These are phyloP conservation scores for Prochilodus magdalenae DNA, from an alignment of 2,113 vertebrate genomes.

Conservation along the genomic window DNA sequence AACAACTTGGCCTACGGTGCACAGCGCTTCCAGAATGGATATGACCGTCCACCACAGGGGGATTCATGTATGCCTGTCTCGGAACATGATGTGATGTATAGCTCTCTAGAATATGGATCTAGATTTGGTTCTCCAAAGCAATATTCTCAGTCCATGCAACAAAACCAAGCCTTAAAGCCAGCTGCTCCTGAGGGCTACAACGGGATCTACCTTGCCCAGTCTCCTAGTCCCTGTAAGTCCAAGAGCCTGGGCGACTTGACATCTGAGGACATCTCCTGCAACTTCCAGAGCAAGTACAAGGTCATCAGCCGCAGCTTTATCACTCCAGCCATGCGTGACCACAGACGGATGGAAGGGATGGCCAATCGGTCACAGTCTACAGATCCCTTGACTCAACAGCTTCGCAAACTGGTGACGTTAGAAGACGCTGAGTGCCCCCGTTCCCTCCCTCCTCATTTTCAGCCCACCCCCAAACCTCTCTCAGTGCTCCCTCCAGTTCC, in stretches of 20 bases:
- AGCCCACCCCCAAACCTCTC: constrained; percentile 30
- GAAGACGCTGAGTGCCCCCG: constrained; percentile 81
- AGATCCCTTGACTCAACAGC: constrained; percentile 89
- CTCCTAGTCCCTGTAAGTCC: constrained; percentile 87
- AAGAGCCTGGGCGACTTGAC: constrained; percentile 97
- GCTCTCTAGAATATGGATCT: constrained; percentile 53
- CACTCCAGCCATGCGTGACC: constrained; percentile 79
- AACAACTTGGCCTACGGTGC: not conserved
- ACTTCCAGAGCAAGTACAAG: constrained; percentile 96
- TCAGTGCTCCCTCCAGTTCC: constrained; percentile 35
- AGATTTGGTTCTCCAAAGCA: constrained; percentile 47
- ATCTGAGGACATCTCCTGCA: constrained; percentile 95
- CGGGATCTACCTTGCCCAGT: constrained; percentile 40
- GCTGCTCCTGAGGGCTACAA: constrained; percentile 40
- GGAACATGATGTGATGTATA: constrained; percentile 60
- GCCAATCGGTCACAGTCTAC: constrained; percentile 69
- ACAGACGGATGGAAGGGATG: constrained; percentile 63
- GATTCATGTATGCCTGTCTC: constrained; percentile 53
- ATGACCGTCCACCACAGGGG: constrained; percentile 54
- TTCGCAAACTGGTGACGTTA: constrained; percentile 86
- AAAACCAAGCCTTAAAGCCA: constrained; percentile 42
- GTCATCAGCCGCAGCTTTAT: constrained; percentile 93
- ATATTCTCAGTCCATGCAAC: constrained; percentile 56
- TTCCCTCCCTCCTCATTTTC: constrained; percentile 16
- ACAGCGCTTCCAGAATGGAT: constrained; percentile 59